Evolutionary conservation across 2,888 invertebrate genomes (phyloP), one percentile per base, ranked within the genome.

Genomic region (Reticulitermes lucifugus): DNA sequence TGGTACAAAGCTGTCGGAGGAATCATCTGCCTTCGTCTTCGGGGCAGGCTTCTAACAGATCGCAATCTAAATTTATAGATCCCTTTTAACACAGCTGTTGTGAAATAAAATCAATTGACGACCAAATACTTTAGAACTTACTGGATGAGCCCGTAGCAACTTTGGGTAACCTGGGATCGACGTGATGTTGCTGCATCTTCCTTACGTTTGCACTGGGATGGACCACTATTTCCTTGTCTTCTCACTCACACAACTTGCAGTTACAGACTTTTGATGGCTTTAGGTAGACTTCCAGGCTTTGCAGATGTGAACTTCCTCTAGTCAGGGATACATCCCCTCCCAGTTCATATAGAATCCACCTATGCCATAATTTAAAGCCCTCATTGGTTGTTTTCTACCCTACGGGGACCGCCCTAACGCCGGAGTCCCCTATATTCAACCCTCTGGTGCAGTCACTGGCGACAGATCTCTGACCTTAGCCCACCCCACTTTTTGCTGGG

Each of bases 101-200:
- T 12, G 12, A 46, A 46, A 46, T 46, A 46, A 46, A 46, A 1
- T 18, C 4, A 14, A 18, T 18, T 12, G 18, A 18, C 14, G 18
- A 55, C 51, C 51, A 51, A 14, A 51, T 51, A 14, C 4, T 55
- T 55, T 18, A 55, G 14, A 55, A 86, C 87, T 87, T 87, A 87
- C 87, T 87, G 46, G 87, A 87, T n/a, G 86, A 70, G 43, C 87
- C 86, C 18, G 85, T 43, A 35, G 85, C 75, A 25, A 86, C 85
- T 71, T 86, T 87, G 29, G 86, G n/a, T 29, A 86, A 29, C 25
- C 87, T 41, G 6, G 73, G 86, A 83, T 87, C 86, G 82, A 86
- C 55, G 51, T 84, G 83, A 46, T 86, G 86, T 70, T 85, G 85
- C 83, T 86, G 85, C 86, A 86, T 86, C 59, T 29, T 65, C 35